phyloP scores from a whole-genome alignment of 2,113 vertebrate genomes.

The Mus musculus region DNA sequence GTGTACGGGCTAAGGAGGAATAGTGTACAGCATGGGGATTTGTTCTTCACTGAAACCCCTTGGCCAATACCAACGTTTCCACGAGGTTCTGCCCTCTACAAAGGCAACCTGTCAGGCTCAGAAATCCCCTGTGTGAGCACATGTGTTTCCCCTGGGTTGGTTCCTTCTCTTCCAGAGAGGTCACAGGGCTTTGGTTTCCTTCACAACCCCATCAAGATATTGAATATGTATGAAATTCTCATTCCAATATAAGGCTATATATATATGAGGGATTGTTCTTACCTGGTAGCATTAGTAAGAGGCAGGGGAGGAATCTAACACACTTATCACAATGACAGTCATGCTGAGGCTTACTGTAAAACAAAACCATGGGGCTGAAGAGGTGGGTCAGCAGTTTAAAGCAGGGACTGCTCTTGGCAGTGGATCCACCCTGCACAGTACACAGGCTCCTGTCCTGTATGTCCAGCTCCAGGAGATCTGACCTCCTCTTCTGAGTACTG shows the following conservation, averaged over 20 bases:
- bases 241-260: background rate
- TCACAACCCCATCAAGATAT: background rate
- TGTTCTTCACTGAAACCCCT: background rate
- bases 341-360: background rate
- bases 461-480: background rate
- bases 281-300: background rate
- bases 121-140: background rate
- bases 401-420: background rate
- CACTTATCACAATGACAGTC: background rate
- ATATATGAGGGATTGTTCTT: background rate
- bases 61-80: background rate
- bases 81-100: background rate
- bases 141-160: background rate
- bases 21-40: background rate
- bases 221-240: background rate
- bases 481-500: background rate
- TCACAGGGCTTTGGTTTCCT: background rate
- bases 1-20: too few species aligned
- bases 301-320: background rate
- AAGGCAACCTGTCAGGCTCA: background rate
- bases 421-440: background rate
- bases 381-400: background rate
- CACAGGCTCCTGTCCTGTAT: background rate
- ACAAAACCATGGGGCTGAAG: background rate
- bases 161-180: background rate